Percentiles rank a stretch among this genome's conserved stretches.
These are phyloP conservation scores for Macquaria ambigua DNA, from an alignment of 2,113 vertebrate genomes.

Conservation along the genomic window DNA sequence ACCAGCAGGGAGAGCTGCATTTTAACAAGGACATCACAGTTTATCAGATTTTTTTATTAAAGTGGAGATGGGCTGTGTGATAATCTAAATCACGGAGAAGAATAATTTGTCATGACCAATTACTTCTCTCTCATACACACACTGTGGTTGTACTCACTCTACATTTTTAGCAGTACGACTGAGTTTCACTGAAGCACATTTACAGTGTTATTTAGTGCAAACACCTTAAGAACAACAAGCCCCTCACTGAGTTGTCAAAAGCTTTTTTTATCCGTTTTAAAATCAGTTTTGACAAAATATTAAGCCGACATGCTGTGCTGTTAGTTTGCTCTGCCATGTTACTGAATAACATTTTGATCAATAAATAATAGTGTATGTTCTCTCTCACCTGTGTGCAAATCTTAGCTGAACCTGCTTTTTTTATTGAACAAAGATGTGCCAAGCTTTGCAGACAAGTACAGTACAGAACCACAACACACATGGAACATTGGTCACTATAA, in stretches of 20 bases:
- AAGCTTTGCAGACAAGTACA: neutral
- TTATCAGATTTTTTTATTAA: neutral
- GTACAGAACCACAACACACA: neutral
- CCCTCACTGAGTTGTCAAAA: neutral
- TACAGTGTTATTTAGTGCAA: neutral
- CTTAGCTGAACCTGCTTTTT: neutral
- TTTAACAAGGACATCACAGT: neutral
- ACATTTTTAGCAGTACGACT: neutral
- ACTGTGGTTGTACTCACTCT: neutral
- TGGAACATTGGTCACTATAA: too few relatives aligned
- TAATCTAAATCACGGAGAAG: neutral
- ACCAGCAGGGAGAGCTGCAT: neutral
- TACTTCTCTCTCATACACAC: neutral
- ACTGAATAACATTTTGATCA: neutral
- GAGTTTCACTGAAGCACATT: neutral
- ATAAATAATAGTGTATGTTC: neutral
- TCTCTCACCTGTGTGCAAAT: neutral
- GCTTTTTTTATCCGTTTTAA: neutral
- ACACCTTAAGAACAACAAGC: neutral
- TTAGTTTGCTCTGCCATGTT: neutral
- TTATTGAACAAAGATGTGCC: neutral
- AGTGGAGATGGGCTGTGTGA: neutral
- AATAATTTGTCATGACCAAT: slow-evolving; percentile 17
- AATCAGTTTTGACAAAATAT: too few relatives aligned
- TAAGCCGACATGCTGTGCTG: neutral